Evolutionary conservation across 2,113 vertebrate species (phyloP).

Genomic region (Ibidorhyncha struthersii): DNA sequence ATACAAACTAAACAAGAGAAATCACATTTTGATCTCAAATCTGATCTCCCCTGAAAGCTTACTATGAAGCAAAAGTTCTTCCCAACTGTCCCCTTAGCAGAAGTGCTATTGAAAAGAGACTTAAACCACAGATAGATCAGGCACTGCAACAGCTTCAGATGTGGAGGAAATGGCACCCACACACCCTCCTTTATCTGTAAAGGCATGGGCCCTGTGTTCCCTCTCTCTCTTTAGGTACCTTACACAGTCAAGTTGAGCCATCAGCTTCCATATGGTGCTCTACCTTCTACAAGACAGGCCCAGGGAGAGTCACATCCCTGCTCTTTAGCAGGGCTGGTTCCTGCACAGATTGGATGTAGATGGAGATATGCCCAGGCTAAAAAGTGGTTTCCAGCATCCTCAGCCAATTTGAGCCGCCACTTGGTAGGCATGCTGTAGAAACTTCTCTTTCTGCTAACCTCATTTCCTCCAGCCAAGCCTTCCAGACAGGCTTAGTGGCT

Average conservation of each 20-base stretch:
- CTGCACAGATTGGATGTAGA: constrained; percentile 43
- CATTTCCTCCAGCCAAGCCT: constrained; percentile 11
- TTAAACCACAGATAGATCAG: neutral
- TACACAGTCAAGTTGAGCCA: neutral
- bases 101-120: neutral
- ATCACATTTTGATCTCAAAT: neutral
- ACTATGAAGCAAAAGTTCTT: neutral
- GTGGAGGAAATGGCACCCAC: neutral
- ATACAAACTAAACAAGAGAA: neutral
- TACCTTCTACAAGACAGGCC: neutral
- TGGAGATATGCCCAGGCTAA: constrained; percentile 30
- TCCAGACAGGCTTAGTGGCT: neutral
- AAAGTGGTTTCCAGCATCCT: constrained; percentile 6
- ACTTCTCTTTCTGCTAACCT: constrained; percentile 36
- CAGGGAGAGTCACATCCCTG: neutral
- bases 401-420: neutral
- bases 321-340: neutral
- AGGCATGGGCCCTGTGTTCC: neutral
- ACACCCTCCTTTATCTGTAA: neutral
- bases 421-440: neutral
- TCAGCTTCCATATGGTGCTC: neutral
- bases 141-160: neutral
- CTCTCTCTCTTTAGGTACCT: neutral
- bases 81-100: neutral
- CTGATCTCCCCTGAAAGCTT: neutral